Base-by-base conservation (phyloP, 2,888 invertebrate genomes). In the Microplitis deprimator region DNA sequence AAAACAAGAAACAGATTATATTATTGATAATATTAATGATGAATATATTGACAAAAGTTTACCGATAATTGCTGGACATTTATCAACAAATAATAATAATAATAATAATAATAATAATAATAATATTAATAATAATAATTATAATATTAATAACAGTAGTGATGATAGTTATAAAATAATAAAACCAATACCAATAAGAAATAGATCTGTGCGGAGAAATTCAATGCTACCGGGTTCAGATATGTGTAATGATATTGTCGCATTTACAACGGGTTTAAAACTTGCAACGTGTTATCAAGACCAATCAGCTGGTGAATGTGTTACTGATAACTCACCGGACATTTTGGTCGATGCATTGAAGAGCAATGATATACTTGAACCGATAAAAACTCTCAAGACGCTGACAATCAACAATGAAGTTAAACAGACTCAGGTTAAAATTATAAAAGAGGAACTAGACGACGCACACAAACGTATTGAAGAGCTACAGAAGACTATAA, bases 401-500 rank as follows among this genome's bases (percentile, higher is more conserved):
- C 90, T 92, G 38, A 82, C 87, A 1, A 80, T 87, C 41, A 88
- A 85, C 68, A 88, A 86, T 20, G 89, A 90, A 76, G 87, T 86
- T 0, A 90, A 89, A 69, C 89, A 90, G 78, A 87, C 87, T 16
- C 86, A 89, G 77, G 87, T 90, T 1, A 88, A 88, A 10, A 88
- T 90, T 80, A 88, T 91, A 74, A 87, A 89, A 68, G 86, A 88
- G 79, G 94, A 94, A 87, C 92, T 95, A 69, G 93, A 93, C 77
- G 92, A 92, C 17, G 93, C 93, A 60, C 93, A 94, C 83, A 92
- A 93, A 80, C 94, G 95, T 86, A 91, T 95, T 4, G 93, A 93
- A 82, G 95, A 96, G 88, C 90, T 96, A 38, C 92, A 93, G 79
- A 91, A 92, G 73, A 93, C 93, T 0, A 94, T 95, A 83, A 92